Conservation (phyloP, 1,140 invertebrate genomes). For the Pseudoatta argentina region DNA sequence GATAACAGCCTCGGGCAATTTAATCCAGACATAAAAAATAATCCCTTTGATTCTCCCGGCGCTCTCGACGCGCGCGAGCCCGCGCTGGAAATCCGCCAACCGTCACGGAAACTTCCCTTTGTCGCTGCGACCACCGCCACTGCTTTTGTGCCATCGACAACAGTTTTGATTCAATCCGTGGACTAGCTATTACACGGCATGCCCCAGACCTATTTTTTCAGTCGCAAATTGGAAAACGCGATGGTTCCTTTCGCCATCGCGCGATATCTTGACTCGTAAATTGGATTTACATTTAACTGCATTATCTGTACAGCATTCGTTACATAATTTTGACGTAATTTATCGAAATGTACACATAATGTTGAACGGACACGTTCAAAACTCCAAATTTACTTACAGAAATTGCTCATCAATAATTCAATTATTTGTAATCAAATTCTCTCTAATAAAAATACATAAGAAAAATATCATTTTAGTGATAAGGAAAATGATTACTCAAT, state of each 20-base stretch:
- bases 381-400: neutral
- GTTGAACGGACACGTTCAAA: neutral
- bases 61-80: slow-evolving; percentile 50
- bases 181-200: neutral
- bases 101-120: slow-evolving; percentile 61
- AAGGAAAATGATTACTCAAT: too few relatives aligned
- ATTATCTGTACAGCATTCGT: neutral
- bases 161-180: slow-evolving; percentile 57
- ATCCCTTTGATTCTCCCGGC: slow-evolving; percentile 68
- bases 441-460: too few relatives aligned
- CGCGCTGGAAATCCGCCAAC: slow-evolving; percentile 69
- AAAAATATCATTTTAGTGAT: too few relatives aligned
- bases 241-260: neutral
- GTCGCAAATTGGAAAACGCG: neutral
- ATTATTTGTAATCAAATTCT: too few relatives aligned
- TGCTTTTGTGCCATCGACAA: slow-evolving; percentile 39
- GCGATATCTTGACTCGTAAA: neutral
- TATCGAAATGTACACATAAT: neutral
- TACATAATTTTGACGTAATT: neutral
- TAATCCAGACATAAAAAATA: slow-evolving; percentile 78
- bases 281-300: neutral
- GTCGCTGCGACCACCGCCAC: slow-evolving; percentile 43
- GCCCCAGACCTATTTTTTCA: slow-evolving; percentile 48
- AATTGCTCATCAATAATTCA: too few relatives aligned
- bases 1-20: slow-evolving; percentile 73